Conservation (phyloP, 2,888 invertebrate species). For the Eupeodes latifasciatus region DNA sequence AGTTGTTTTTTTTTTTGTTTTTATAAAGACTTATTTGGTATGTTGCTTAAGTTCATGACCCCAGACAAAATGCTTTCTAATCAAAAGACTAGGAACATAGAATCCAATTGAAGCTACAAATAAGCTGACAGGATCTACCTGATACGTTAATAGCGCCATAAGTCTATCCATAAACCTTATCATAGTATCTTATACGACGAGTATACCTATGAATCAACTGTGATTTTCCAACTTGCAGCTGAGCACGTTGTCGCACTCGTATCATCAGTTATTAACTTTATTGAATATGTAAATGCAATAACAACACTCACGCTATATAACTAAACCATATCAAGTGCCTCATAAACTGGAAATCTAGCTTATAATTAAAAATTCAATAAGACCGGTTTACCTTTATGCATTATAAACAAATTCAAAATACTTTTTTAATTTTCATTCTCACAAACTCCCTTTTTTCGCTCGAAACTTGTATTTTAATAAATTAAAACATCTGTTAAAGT, state of each 20-base stretch:
- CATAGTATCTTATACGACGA: no score
- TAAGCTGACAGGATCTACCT: no score
- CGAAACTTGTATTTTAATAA: background rate
- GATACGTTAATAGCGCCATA: no score
- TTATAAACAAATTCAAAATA: background rate
- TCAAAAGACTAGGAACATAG: no score
- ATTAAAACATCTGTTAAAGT: background rate
- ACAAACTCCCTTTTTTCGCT: background rate
- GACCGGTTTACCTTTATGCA: constrained; percentile 9
- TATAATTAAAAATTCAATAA: background rate
- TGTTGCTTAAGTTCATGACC: no score
- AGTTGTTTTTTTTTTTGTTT: no score
- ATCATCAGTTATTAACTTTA: background rate
- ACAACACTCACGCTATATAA: background rate
- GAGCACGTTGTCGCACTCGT: constrained; percentile 3
- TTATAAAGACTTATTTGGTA: no score
- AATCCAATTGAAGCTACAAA: no score
- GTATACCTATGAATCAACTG: background rate
- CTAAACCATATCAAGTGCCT: background rate
- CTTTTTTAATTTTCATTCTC: background rate
- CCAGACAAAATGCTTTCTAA: no score
- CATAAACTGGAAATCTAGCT: constrained; percentile 14
- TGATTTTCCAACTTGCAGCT: background rate
- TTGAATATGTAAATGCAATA: background rate
- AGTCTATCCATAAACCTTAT: no score